Base-by-base conservation (phyloP, 2,888 invertebrate genomes). In the Hypercompe scribonia region DNA sequence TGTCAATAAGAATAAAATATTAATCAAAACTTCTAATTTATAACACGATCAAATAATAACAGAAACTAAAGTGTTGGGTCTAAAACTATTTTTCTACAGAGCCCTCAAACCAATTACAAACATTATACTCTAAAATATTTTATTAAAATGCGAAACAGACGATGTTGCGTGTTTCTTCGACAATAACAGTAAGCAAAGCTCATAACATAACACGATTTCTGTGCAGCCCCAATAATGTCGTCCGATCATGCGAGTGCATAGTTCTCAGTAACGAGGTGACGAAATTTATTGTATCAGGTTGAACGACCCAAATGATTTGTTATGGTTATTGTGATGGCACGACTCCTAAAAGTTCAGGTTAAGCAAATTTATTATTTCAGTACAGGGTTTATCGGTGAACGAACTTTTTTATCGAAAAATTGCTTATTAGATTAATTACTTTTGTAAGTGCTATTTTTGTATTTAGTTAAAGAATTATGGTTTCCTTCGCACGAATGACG, bases 171-270 rank as follows among this genome's bases (percentile, higher is more conserved):
- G 83, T 73, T 73, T 58, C 13, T 68, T 69, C 69, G 64, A 72
- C 79, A 80, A 79, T 80, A 81, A 73, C 66, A 79, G 74, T 78
- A 77, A 75, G 75, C 79, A 81, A 79, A 50, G 69, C 72, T 80
- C 63, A 66, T 77, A 81, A 79, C 78, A 73, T 69, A 76, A 73
- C 73, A 78, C 80, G 78, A 77, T 77, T 82, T 84, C 80, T 81
- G 84, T 79, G 81, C 78, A 80, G 61, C 68, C n/a, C 61, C 78
- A 79, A 83, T 80, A 88, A 89, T 85, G 85, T 81, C 84, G 72
- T 76, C 69, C 76, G 77, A 84, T 82, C 88, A 89, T 87, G 88
- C 87, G 70, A 88, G 77, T 84, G 84, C 82, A 86, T 79, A 74
- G 73, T 79, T 77, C 72, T 81, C 73, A 80, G 82, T 82, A 81